phyloP scores from a whole-genome alignment of 2,888 invertebrate genomes.

The Julus scanicus region DNA sequence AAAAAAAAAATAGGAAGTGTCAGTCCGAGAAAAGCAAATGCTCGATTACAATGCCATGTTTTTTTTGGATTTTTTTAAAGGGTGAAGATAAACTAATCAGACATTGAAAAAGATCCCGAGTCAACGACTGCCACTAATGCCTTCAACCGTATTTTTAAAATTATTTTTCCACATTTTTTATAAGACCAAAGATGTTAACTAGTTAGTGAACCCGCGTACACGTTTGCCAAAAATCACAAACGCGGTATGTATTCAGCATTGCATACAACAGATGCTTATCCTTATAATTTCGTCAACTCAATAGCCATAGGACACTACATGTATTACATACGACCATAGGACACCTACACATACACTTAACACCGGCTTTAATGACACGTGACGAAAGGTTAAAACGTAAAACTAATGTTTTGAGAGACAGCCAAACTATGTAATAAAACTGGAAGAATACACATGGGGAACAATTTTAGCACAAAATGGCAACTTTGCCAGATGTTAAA shows the following conservation, averaged over 20 bases:
- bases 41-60: background rate
- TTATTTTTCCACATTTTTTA: background rate
- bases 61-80: background rate
- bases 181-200: background rate
- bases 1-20: background rate
- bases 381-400: no score
- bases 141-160: background rate
- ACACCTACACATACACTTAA: no score
- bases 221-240: slow-evolving; percentile 3
- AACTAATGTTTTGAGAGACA: no score
- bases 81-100: background rate
- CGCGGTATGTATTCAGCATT: background rate
- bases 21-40: background rate
- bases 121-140: background rate
- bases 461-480: no score
- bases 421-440: no score
- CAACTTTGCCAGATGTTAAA: no score
- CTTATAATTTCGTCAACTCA: background rate
- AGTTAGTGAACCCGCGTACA: background rate
- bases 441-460: no score
- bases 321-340: no score
- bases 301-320: background rate
- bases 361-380: no score
- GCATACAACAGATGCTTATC: background rate
- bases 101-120: background rate